phyloP scores from a whole-genome alignment of 2,113 vertebrate species.

The Aepyceros melampus region DNA sequence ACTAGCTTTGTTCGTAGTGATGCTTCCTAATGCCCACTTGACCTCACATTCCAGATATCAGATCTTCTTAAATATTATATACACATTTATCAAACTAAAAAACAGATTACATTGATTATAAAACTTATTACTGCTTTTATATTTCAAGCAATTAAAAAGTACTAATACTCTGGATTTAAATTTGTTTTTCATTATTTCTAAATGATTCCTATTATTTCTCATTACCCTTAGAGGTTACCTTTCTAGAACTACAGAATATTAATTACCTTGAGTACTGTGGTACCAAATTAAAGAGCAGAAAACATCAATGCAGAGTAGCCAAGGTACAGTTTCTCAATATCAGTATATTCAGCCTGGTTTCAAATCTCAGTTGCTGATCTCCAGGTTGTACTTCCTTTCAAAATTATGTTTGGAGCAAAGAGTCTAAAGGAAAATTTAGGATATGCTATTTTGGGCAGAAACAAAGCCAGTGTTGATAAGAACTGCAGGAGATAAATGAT shows the following conservation, averaged over 20 bases:
- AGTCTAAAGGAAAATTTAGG: background rate
- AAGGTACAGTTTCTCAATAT: background rate
- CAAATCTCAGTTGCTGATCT: background rate
- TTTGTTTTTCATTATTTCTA: background rate
- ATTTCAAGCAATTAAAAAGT: background rate
- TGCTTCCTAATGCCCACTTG: background rate
- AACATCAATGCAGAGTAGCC: background rate
- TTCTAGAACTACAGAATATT: background rate
- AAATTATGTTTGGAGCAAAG: background rate
- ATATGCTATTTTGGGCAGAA: background rate
- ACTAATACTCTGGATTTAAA: background rate
- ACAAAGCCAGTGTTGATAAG: background rate
- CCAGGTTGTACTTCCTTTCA: background rate
- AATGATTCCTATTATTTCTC: background rate
- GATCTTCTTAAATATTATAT: background rate
- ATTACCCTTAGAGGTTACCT: background rate
- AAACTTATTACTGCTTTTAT: constrained; percentile 13
- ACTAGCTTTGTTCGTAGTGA: background rate
- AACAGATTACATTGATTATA: background rate
- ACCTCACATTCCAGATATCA: background rate
- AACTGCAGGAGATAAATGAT: background rate
- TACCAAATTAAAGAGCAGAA: background rate
- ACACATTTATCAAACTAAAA: background rate
- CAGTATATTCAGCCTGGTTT: background rate
- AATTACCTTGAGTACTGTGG: background rate